Conservation (phyloP, 2,113 vertebrate genomes). For the Calidris pygmaea region DNA sequence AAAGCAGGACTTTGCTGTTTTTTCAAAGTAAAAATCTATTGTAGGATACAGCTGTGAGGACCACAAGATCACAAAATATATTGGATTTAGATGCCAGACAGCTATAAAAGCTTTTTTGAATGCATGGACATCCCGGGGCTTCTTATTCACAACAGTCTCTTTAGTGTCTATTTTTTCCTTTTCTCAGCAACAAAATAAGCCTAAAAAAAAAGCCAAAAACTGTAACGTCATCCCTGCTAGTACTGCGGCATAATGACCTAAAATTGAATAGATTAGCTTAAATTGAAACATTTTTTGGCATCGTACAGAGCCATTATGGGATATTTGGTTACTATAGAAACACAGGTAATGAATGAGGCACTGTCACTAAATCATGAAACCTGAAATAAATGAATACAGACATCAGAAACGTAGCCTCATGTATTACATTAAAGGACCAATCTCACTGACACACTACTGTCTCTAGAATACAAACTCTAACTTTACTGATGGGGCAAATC, state of each 20-base stretch:
- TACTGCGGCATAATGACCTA: background rate
- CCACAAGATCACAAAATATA: background rate
- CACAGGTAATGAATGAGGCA: conserved; percentile 1
- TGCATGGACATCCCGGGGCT: background rate
- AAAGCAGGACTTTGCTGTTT: conserved; percentile 25
- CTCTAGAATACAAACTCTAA: background rate
- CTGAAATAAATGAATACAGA: conserved; percentile 18
- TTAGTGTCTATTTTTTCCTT: background rate
- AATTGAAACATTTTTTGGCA: conserved; percentile 54
- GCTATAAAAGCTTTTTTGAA: background rate
- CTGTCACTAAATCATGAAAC: conserved; percentile 28
- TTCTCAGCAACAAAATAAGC: conserved; percentile 2
- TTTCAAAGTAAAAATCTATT: conserved; percentile 31
- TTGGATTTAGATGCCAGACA: conserved; percentile 2
- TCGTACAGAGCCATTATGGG: conserved; percentile 25
- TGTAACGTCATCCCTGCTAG: background rate
- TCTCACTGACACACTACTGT: background rate
- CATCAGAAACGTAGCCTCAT: background rate
- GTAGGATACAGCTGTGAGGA: background rate
- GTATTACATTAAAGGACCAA: background rate
- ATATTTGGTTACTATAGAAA: conserved; percentile 48
- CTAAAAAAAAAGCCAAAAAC: background rate
- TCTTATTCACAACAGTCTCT: background rate
- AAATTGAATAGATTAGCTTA: conserved; percentile 34
- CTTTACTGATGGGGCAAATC: background rate